These are phyloP conservation scores for Plusia festucae DNA, from an alignment of 2,888 invertebrate genomes.

Conservation along the genomic window DNA sequence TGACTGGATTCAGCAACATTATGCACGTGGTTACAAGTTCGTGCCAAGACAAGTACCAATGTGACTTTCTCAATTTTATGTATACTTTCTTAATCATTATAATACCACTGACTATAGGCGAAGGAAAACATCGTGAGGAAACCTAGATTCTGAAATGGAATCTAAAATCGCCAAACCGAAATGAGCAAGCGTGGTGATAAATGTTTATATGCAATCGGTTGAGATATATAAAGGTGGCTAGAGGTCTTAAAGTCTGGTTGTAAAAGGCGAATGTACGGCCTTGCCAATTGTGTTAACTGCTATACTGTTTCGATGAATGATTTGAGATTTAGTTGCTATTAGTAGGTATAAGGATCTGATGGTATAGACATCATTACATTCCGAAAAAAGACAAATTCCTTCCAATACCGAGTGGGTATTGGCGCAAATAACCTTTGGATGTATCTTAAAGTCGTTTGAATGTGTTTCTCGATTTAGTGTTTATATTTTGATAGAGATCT, in stretches of 20 bases:
- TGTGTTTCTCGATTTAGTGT: no score
- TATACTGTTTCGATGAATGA: conserved; percentile 29
- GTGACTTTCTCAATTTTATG: no score
- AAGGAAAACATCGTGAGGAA: no score
- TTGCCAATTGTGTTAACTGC: conserved; percentile 41
- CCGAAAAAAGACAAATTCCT: background rate
- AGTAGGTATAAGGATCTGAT: conserved; percentile 13
- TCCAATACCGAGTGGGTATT: background rate
- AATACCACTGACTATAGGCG: background rate
- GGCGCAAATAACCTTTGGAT: no score
- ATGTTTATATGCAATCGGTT: background rate
- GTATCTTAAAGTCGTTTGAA: no score
- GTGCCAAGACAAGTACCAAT: no score
- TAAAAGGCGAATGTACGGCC: conserved; percentile 48
- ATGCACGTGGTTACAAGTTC: no score
- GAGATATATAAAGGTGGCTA: background rate
- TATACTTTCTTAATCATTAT: no score
- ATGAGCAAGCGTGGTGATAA: no score
- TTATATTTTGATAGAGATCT: no score
- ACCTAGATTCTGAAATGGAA: no score
- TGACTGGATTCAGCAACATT: background rate
- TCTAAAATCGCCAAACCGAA: background rate
- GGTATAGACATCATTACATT: background rate
- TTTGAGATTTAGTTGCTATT: conserved; percentile 25
- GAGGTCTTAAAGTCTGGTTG: conserved; percentile 34